phyloP scores from a whole-genome alignment of 2,888 invertebrate species.

The Luperina nickerlii region DNA sequence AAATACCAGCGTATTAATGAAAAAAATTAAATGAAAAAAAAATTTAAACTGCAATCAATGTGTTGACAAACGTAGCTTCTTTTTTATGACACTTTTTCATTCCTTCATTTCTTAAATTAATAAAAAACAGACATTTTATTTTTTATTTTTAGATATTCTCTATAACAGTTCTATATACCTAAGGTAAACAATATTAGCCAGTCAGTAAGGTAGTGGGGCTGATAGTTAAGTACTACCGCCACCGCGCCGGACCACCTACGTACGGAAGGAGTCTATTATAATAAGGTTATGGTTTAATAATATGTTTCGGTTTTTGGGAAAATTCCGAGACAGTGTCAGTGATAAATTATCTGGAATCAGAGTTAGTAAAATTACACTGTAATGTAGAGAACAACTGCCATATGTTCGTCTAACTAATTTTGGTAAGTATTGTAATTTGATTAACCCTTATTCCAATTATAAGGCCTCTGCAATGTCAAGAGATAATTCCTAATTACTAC shows the following conservation, averaged over 20 bases:
- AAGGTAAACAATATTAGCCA: neutral
- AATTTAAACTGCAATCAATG: too few relatives aligned
- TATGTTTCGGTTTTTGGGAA: neutral
- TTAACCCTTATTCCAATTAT: conserved; percentile 7
- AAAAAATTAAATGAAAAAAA: too few relatives aligned
- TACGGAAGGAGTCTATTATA: neutral
- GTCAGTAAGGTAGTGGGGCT: too few relatives aligned
- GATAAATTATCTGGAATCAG: conserved; percentile 20
- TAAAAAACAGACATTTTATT: too few relatives aligned
- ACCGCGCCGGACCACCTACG: too few relatives aligned
- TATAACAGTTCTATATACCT: neutral
- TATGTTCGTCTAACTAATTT: neutral
- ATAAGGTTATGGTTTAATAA: neutral
- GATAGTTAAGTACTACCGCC: too few relatives aligned
- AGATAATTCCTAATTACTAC: neutral
- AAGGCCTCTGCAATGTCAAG: neutral
- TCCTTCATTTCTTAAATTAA: too few relatives aligned
- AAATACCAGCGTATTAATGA: neutral
- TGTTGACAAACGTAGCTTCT: too few relatives aligned
- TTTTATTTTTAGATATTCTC: too few relatives aligned
- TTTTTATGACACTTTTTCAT: too few relatives aligned
- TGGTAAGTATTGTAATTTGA: neutral
- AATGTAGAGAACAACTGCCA: neutral
- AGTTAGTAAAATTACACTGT: conserved; percentile 1
- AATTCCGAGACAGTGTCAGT: neutral